Conservation (phyloP, 2,888 invertebrate genomes). For the Pimpla rufipes region DNA sequence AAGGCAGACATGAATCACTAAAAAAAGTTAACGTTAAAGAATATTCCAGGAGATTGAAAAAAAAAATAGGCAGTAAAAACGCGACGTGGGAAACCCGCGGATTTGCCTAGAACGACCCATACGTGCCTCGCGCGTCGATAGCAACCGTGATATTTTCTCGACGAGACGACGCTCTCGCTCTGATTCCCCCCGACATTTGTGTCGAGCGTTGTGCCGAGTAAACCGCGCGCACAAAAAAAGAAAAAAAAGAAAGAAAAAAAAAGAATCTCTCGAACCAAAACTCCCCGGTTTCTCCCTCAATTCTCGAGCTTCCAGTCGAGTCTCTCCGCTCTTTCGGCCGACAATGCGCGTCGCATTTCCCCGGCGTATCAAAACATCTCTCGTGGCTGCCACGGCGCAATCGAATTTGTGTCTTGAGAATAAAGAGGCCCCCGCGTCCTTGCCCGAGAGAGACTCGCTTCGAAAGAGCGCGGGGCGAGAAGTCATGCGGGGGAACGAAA, state of each 20-base stretch:
- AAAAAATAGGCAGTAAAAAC: too few relatives aligned
- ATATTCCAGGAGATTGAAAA: too few relatives aligned
- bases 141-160: conserved; percentile 15
- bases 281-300: conserved; percentile 27
- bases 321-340: not conserved
- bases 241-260: conserved; percentile 2
- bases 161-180: conserved; percentile 41
- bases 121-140: not conserved
- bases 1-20: too few relatives aligned
- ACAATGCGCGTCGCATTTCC: not conserved
- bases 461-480: too few relatives aligned
- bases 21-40: too few relatives aligned
- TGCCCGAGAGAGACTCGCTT: too few relatives aligned
- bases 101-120: not conserved
- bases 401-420: not conserved
- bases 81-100: too few relatives aligned
- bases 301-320: not conserved
- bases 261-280: conserved; percentile 6
- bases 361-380: not conserved
- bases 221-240: not conserved
- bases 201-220: conserved; percentile 17
- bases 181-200: conserved; percentile 60
- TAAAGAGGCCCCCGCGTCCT: not conserved
- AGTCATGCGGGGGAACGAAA: not conserved
- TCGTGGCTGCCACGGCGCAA: not conserved